Conservation (phyloP, 64 coral and sea anemone genomes). For the Stylophora pistillata region DNA sequence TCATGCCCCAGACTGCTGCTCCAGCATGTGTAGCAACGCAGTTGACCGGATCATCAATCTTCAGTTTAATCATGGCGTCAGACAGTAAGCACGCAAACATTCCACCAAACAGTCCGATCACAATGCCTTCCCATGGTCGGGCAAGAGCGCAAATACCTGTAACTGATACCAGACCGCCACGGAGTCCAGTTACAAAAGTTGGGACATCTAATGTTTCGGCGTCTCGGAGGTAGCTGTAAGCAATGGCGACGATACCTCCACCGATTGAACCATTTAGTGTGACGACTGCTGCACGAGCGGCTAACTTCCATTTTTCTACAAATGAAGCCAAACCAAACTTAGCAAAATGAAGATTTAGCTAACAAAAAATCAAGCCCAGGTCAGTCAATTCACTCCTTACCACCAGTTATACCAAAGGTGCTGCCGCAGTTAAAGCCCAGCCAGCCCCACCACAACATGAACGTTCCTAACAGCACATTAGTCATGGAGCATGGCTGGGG, state of each 20-base stretch:
- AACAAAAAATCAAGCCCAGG: background rate
- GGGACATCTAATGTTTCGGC: constrained; percentile 38
- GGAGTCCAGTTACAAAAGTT: constrained; percentile 58
- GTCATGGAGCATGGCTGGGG: constrained; percentile 70
- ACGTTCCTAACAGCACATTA: constrained; percentile 69
- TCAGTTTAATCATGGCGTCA: constrained; percentile 60
- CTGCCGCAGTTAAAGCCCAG: constrained; percentile 73
- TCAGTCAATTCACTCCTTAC: background rate
- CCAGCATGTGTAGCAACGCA: constrained; percentile 67
- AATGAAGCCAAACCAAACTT: background rate
- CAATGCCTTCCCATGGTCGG: constrained; percentile 60
- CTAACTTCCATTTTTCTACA: constrained; percentile 69
- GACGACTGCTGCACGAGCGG: constrained; percentile 46
- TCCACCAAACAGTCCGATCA: constrained; percentile 64
- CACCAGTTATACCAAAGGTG: constrained; percentile 74
- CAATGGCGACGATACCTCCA: constrained; percentile 57
- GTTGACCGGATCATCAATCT: constrained; percentile 76
- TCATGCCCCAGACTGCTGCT: constrained; percentile 65
- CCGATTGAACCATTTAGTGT: constrained; percentile 63
- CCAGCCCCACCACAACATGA: constrained; percentile 81
- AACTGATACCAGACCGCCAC: constrained; percentile 57
- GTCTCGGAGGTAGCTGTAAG: constrained; percentile 55
- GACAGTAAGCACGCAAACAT: constrained; percentile 64
- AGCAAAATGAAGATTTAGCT: background rate
- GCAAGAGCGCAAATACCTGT: constrained; percentile 60